Base-by-base conservation (phyloP, 2,797 vertebrate species). In the Picus viridis region DNA sequence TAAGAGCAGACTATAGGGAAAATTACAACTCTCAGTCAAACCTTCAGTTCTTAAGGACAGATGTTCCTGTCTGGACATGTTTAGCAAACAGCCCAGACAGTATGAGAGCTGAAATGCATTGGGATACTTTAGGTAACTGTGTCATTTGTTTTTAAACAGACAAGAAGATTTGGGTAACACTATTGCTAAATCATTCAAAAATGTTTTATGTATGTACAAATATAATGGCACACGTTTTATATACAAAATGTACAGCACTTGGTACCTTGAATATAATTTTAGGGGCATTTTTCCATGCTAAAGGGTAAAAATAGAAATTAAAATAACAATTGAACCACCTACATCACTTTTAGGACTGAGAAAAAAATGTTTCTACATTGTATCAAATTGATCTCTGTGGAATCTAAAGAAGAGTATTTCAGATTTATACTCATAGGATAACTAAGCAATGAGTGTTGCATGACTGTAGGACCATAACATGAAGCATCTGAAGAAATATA, bases 41-140 rank as follows among this genome's bases (percentile, higher is more conserved):
- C 39, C 24, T 56, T 80, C 39, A 57, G 4, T 85, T 90, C 65
- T 45, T 89, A 56, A 78, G 74, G 43, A 39, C 69, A 87, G 56
- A 43, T 85, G 10, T 82, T 90, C 29, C 47, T 82, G 24, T 68
- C 67, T 86, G 86, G 65, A 53, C 32, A 18, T 85, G 53, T 24
- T 84, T 80, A 90, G 18, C 26, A 32, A 77, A 32, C 0, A 0
- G 36, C 84, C 54, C 71, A 61, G 26, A 20, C 30, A 71, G n/a
- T 43, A 77, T 51, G 76, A 86, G 53, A 71, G 53, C 51, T 86
- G 51, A 87, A 80, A 87, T 78, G 41, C 36, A 75, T 69, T 89
- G 53, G 27, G n/a, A 70, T 93, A 75, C 86, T 93, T 93, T 87
- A 75, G n/a, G n/a, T 86, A 78, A 78, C 57, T 41, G 56, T 83